Evolutionary conservation across 1,140 invertebrate species (phyloP).

Genomic region (Globodera rostochiensis): DNA sequence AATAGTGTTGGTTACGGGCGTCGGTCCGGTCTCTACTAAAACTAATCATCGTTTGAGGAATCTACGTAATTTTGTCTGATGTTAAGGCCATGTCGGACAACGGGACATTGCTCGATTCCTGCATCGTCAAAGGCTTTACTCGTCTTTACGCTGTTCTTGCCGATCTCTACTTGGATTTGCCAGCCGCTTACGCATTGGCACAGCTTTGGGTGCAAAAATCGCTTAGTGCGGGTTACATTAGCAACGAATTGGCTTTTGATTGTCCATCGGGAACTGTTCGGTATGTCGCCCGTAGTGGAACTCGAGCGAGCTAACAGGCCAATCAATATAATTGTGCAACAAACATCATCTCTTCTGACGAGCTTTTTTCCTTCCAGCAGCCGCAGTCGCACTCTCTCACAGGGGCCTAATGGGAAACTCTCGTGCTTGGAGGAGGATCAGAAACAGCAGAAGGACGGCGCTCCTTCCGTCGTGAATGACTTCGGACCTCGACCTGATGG

Average conservation of each 20-base stretch:
- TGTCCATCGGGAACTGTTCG: conserved; percentile 38
- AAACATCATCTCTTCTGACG: background rate
- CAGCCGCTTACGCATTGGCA: conserved; percentile 50
- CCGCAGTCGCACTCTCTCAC: conserved; percentile 40
- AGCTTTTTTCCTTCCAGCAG: conserved; percentile 20
- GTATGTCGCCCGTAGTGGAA: background rate
- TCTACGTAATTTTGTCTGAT: background rate
- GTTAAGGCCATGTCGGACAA: conserved; percentile 41
- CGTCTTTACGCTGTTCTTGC: conserved; percentile 39
- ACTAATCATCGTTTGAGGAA: too few relatives aligned
- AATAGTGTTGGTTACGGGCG: too few relatives aligned
- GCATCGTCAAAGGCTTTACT: conserved; percentile 41
- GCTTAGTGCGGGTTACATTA: conserved; percentile 35
- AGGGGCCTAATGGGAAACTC: conserved; percentile 41
- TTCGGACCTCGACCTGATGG: background rate
- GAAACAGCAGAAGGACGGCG: background rate
- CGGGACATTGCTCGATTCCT: conserved; percentile 41
- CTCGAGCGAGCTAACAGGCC: too few relatives aligned
- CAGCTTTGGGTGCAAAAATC: conserved; percentile 50
- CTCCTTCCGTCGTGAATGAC: background rate
- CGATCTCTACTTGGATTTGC: conserved; percentile 49
- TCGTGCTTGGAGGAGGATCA: conserved; percentile 23
- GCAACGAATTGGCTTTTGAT: conserved; percentile 28
- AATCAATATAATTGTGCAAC: background rate
- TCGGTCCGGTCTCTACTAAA: too few relatives aligned